Conservation (phyloP, 2,888 invertebrate species). For the Ptychoptera albimana region DNA sequence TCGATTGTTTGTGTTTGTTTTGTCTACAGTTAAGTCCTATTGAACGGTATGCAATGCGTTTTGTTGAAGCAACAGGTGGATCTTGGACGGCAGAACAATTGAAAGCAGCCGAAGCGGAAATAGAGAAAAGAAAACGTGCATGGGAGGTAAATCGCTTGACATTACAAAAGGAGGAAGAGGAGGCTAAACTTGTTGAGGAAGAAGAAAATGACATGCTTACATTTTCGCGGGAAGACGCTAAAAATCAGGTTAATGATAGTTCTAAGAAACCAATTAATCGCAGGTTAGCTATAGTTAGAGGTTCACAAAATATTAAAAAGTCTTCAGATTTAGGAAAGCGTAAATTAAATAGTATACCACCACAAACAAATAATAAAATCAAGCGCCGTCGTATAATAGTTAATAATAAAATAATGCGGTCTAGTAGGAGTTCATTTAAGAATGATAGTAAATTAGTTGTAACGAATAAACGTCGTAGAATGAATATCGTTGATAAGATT, state of each 20-base stretch:
- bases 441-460: constrained; percentile 13
- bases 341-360: not conserved
- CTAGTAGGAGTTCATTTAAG: constrained; percentile 16
- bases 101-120: constrained; percentile 74
- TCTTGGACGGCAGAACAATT: constrained; percentile 74
- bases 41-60: constrained; percentile 87
- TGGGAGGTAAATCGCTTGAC: constrained; percentile 76
- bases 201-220: constrained; percentile 50
- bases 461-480: not conserved
- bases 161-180: constrained; percentile 46
- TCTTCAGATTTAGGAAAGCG: constrained; percentile 3
- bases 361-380: constrained; percentile 1
- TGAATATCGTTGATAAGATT: constrained; percentile 9
- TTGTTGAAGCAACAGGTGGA: constrained; percentile 69
- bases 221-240: constrained; percentile 60
- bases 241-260: constrained; percentile 66
- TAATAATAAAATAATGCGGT: not conserved
- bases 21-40: constrained; percentile 69
- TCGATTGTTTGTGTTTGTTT: not conserved
- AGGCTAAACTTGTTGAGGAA: constrained; percentile 38
- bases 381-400: constrained; percentile 1
- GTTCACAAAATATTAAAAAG: constrained; percentile 7
- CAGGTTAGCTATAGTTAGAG: constrained; percentile 13
- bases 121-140: constrained; percentile 69
- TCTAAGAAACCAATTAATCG: constrained; percentile 9